Conservation (phyloP, 2,797 vertebrate genomes). For the Onychomys torridus region DNA sequence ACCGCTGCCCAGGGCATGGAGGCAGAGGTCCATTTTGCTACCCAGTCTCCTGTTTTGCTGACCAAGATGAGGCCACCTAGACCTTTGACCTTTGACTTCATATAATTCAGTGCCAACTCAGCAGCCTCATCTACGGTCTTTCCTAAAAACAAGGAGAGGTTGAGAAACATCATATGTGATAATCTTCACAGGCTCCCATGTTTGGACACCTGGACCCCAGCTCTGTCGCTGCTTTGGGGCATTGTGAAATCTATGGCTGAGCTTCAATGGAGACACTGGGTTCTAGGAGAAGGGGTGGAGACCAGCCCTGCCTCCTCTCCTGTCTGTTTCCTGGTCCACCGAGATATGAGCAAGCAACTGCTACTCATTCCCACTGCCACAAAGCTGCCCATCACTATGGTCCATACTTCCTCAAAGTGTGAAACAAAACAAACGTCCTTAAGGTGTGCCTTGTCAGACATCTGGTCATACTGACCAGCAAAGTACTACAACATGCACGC, state of each 20-base stretch:
- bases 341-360: not conserved
- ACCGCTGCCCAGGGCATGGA: constrained; percentile 95
- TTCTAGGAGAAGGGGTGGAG: not conserved
- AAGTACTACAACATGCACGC: not conserved
- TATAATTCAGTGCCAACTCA: constrained; percentile 90
- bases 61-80: constrained; percentile 93
- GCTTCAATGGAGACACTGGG: not conserved
- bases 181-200: not conserved
- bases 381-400: not conserved
- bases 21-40: constrained; percentile 91
- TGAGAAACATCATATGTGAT: not conserved
- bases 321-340: not conserved
- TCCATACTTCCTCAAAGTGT: not conserved
- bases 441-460: not conserved
- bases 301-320: not conserved
- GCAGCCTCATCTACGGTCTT: constrained; percentile 91
- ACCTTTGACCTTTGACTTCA: constrained; percentile 92
- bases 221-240: not conserved
- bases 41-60: constrained; percentile 92
- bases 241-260: not conserved
- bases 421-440: not conserved
- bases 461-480: not conserved
- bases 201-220: not conserved
- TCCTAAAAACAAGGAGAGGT: constrained; percentile 87
- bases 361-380: not conserved